Evolutionary conservation across 2,113 vertebrate genomes (phyloP).

Genomic region (Stomatorhinus ivindoensis): DNA sequence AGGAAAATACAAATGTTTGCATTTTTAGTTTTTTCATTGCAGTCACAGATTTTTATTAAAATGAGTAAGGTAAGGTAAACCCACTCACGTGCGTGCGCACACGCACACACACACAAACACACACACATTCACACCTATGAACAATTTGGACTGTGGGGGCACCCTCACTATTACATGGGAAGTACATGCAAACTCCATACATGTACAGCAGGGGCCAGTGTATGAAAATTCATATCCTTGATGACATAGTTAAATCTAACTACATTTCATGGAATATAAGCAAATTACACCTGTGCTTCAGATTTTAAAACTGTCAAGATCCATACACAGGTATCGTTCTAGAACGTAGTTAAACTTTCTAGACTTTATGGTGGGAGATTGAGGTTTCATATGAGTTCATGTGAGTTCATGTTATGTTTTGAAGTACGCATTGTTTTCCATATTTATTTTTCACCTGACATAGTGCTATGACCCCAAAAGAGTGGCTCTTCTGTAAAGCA

Average conservation of each 20-base stretch:
- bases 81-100: too few species aligned
- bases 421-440: not conserved
- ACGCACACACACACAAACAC: too few species aligned
- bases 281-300: not conserved
- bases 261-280: not conserved
- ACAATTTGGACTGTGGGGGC: not conserved
- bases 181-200: not conserved
- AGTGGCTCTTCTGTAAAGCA: not conserved
- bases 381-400: not conserved
- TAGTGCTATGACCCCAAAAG: not conserved
- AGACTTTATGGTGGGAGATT: not conserved
- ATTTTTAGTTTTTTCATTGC: too few species aligned
- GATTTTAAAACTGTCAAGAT: not conserved
- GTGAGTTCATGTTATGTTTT: not conserved
- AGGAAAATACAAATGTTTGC: not conserved
- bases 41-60: too few species aligned
- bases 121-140: not conserved
- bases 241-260: not conserved
- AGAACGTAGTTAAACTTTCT: not conserved
- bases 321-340: not conserved
- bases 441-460: not conserved
- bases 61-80: too few species aligned
- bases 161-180: not conserved
- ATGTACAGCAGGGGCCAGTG: not conserved
- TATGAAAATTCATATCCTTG: not conserved